Percentiles rank a stretch among this genome's conserved stretches.
Conservation (phyloP, 2,113 vertebrate species). For the Myrmophylax atrothorax region DNA sequence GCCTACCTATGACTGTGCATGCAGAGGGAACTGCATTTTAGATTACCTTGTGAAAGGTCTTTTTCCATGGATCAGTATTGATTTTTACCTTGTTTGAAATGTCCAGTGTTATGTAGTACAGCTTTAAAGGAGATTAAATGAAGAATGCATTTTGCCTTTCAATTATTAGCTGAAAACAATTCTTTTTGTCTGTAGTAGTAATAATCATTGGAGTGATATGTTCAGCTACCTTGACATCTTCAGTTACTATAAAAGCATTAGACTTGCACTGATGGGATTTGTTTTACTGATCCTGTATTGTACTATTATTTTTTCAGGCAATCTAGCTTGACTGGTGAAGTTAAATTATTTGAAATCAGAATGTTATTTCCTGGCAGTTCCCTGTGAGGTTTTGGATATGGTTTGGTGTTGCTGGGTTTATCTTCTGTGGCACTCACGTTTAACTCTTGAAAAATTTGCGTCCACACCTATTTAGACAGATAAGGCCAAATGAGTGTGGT, state of each 20-base stretch:
- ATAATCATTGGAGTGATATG: neutral
- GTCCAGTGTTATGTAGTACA: constrained; percentile 31
- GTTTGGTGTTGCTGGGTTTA: neutral
- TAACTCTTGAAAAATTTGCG: neutral
- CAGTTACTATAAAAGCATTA: constrained; percentile 13
- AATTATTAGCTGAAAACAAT: constrained; percentile 46
- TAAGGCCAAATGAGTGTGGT: neutral
- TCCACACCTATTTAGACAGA: neutral
- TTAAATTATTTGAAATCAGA: neutral
- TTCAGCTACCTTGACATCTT: constrained; percentile 46
- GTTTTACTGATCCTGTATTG: neutral
- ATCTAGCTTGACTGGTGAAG: neutral
- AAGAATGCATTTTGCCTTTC: constrained; percentile 49
- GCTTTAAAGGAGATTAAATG: constrained; percentile 52
- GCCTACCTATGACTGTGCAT: neutral
- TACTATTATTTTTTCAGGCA: neutral
- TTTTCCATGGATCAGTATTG: neutral
- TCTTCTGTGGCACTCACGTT: neutral
- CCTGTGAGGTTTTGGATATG: neutral
- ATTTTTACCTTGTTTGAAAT: constrained; percentile 57
- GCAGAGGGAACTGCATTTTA: neutral
- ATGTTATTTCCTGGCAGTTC: neutral
- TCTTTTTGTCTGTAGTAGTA: neutral
- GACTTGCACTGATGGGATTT: constrained; percentile 4
- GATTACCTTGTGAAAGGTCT: neutral